phyloP scores from a whole-genome alignment of 2,797 vertebrate species.

The Chaetophractus vellerosus region DNA sequence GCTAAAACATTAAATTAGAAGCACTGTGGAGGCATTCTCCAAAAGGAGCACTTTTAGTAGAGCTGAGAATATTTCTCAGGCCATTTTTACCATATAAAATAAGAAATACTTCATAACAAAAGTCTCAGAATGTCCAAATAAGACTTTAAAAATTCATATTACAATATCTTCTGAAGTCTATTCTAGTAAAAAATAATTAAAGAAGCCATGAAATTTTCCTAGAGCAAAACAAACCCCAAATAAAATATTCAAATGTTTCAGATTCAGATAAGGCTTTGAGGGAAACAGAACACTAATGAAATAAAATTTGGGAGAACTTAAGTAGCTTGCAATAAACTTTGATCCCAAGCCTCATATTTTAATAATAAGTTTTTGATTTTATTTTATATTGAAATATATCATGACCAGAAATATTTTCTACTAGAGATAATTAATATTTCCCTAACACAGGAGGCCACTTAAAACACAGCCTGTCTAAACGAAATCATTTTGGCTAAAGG shows the following conservation, averaged over 20 bases:
- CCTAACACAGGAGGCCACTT: neutral
- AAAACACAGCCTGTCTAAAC: neutral
- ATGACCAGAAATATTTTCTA: neutral
- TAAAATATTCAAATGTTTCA: constrained; percentile 62
- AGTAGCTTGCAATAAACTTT: neutral
- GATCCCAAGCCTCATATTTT: neutral
- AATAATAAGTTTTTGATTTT: neutral
- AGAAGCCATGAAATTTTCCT: constrained; percentile 50
- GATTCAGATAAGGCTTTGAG: constrained; percentile 43
- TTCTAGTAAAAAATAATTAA: constrained; percentile 44
- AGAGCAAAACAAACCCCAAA: constrained; percentile 60
- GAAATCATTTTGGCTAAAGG: neutral
- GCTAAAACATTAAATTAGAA: neutral
- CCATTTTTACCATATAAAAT: neutral
- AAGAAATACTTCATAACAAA: neutral
- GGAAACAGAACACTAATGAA: constrained; percentile 1
- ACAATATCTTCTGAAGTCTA: constrained; percentile 38
- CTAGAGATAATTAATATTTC: neutral
- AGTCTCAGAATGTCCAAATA: neutral
- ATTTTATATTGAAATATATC: neutral
- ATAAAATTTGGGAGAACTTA: constrained; percentile 24
- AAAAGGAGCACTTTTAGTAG: neutral
- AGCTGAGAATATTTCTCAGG: neutral
- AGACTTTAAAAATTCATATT: constrained; percentile 56
- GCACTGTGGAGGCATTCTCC: neutral